Percentiles rank a stretch among this genome's conserved stretches.
Evolutionary conservation across 2,888 invertebrate genomes (phyloP).

Genomic region (Peribatodes rhomboidaria): DNA sequence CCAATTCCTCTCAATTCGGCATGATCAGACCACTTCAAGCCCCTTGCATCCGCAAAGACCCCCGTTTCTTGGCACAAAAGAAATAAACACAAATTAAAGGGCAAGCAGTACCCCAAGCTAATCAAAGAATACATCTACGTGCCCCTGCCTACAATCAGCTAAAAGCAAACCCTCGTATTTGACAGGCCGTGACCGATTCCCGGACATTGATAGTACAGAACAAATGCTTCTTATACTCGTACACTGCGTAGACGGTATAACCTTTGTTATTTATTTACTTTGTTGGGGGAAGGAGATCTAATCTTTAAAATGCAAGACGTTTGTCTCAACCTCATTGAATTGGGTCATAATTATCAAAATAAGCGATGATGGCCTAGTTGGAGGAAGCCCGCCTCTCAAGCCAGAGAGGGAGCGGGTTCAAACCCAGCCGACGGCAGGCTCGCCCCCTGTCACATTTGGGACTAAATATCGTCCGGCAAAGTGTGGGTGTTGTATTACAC

Average conservation of each 20-base stretch:
- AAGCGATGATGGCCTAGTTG: no score
- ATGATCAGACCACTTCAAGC: slow-evolving; percentile 15
- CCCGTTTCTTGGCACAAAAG: slow-evolving; percentile 28
- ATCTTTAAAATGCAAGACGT: background rate
- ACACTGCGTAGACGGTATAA: background rate
- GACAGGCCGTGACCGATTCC: slow-evolving; percentile 41
- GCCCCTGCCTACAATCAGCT: slow-evolving; percentile 45
- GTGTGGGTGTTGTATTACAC: no score
- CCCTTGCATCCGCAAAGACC: slow-evolving; percentile 7
- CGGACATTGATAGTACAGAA: slow-evolving; percentile 28
- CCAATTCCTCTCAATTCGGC: background rate
- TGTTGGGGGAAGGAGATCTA: background rate
- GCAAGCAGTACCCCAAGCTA: slow-evolving; percentile 37
- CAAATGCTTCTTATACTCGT: slow-evolving; percentile 29
- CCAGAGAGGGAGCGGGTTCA: no score
- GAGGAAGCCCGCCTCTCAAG: no score
- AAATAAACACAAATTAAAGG: slow-evolving; percentile 42
- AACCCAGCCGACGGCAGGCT: no score
- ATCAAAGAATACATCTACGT: slow-evolving; percentile 41
- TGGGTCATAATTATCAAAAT: no score
- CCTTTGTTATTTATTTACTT: slow-evolving; percentile 17
- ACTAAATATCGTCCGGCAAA: no score
- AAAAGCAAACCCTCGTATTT: slow-evolving; percentile 47
- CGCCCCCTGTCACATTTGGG: no score
- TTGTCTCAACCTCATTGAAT: no score